phyloP scores from a whole-genome alignment of 2,113 vertebrate species.

The Rhinolophus ferrumequinum region DNA sequence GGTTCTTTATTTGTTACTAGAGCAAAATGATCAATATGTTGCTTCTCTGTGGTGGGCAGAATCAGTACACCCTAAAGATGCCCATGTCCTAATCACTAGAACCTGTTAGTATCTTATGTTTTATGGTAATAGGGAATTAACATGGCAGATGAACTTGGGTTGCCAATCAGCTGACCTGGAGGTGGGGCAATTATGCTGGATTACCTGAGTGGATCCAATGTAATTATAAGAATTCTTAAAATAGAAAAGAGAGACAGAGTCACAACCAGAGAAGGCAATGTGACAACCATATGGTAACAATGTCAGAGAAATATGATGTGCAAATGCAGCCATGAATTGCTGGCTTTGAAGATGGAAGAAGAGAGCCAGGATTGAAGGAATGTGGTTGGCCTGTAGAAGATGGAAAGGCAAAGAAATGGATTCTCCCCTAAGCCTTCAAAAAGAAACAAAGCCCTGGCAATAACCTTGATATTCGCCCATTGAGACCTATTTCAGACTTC shows the following conservation, averaged over 20 bases:
- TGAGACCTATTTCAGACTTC: background rate
- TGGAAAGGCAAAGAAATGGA: background rate
- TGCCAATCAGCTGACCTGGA: background rate
- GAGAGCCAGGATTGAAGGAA: background rate
- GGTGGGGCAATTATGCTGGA: background rate
- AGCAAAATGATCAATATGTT: background rate
- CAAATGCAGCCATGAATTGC: background rate
- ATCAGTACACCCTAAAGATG: background rate
- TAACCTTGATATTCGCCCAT: background rate
- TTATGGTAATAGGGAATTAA: background rate
- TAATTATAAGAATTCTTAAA: background rate
- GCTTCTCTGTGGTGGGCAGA: background rate
- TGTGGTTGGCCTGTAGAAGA: accelerated
- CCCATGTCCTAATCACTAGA: background rate
- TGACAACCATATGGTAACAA: background rate
- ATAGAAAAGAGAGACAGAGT: background rate
- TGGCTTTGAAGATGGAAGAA: background rate
- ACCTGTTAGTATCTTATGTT: background rate
- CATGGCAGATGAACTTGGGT: background rate
- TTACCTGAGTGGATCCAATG: background rate
- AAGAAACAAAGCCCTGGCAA: background rate
- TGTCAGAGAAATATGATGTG: background rate
- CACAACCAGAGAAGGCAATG: background rate
- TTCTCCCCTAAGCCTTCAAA: background rate
- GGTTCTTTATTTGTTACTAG: background rate